phyloP scores from a whole-genome alignment of 2,797 vertebrate species.

The Centroberyx gerrardi region DNA sequence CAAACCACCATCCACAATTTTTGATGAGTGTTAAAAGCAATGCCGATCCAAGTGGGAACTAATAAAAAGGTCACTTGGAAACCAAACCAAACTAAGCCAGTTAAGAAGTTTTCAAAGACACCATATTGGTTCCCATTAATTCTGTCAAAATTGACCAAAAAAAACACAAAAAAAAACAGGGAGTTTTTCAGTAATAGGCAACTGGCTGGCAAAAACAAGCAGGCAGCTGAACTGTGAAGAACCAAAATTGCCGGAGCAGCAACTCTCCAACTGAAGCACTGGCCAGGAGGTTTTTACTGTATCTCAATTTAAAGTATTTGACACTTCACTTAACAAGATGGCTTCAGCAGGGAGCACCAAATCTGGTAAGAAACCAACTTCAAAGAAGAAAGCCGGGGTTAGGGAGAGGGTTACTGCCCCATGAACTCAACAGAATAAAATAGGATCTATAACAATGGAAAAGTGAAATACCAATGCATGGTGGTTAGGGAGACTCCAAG shows the following conservation, averaged over 20 bases:
- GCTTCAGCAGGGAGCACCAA: neutral
- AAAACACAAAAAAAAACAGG: too few relatives aligned
- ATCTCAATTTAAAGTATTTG: neutral
- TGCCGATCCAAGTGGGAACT: neutral
- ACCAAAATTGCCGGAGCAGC: neutral
- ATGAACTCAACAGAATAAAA: too few relatives aligned
- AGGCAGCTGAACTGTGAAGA: neutral
- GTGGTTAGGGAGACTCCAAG: neutral
- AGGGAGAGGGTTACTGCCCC: too few relatives aligned
- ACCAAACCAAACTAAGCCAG: slow-evolving; percentile 12
- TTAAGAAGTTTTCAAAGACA: slow-evolving; percentile 3
- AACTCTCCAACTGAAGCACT: neutral
- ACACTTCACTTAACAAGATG: neutral
- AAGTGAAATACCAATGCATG: neutral
- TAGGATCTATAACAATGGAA: neutral
- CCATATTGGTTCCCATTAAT: slow-evolving; percentile 16
- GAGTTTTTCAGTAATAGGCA: neutral
- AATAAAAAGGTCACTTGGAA: neutral
- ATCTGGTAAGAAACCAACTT: neutral
- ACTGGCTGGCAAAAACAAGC: slow-evolving; percentile 1
- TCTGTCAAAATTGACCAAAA: neutral
- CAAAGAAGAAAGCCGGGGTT: too few relatives aligned
- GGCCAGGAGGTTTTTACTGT: neutral
- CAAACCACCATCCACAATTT: neutral
- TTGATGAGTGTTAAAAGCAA: neutral